Conservation (phyloP, 2,113 vertebrate genomes). For the Equus quagga region DNA sequence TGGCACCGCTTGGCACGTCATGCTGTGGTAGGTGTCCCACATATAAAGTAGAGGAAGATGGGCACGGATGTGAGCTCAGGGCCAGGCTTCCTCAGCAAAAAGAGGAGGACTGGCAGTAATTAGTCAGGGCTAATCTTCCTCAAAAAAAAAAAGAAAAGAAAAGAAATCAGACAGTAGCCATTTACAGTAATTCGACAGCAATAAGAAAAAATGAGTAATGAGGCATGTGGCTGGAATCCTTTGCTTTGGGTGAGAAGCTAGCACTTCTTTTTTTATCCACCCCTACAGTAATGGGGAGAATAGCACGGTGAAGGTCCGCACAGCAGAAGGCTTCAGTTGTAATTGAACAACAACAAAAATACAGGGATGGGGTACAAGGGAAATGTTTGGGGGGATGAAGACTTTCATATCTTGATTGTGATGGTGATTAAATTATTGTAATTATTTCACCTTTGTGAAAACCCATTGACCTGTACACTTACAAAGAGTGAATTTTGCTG, state of each 20-base stretch:
- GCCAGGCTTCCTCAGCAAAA: too few relatives aligned
- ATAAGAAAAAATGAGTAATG: neutral
- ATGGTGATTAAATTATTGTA: neutral
- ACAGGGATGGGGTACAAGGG: neutral
- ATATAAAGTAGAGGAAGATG: too few relatives aligned
- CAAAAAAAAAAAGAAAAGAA: too few relatives aligned
- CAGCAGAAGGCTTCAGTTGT: neutral
- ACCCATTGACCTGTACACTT: neutral
- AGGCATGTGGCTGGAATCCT: neutral
- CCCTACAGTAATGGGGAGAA: neutral
- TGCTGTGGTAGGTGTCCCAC: too few relatives aligned
- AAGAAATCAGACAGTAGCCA: neutral
- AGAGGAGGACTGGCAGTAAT: too few relatives aligned
- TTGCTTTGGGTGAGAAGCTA: neutral
- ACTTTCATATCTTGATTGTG: neutral
- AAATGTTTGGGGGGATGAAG: neutral
- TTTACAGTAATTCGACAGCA: neutral
- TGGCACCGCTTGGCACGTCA: too few relatives aligned
- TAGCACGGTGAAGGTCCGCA: neutral
- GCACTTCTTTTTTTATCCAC: neutral
- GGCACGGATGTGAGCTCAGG: too few relatives aligned
- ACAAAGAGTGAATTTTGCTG: neutral
- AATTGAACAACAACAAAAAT: neutral
- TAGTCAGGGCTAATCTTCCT: too few relatives aligned
- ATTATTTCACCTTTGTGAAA: neutral